Base-by-base conservation (phyloP, 2,888 invertebrate genomes). In the Epistrophella euchroma region DNA sequence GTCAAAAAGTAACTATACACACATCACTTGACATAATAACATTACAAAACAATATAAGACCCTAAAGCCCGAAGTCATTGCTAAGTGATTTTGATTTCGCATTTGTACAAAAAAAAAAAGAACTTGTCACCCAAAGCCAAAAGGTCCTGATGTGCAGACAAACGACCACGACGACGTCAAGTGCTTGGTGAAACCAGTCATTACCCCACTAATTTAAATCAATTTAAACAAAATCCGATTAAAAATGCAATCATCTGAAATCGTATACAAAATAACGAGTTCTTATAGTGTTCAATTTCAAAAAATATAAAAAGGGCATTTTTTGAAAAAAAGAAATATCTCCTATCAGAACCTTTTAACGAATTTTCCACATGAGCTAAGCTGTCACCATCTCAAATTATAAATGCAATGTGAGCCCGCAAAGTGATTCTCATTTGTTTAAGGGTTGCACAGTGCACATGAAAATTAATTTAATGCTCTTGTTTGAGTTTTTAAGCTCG, bases 161-260 rank as follows among this genome's bases (percentile, higher is more conserved):
- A 64, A 52, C 43, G 47, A 43, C 13, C 66, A 76, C 80, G 58
- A 52, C 43, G 47, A 43, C 13, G 71, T 72, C 80, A 71, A 78
- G 72, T 78, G 70, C 70, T 74, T 9, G 4, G 22, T 50, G 37
- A 68, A 62, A 40, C 74, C 55, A 64, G 37, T 74, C 82, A 86
- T 82, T 86, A 86, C 77, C 66, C 25, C 77, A 86, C 86, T 77
- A 86, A 86, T 86, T 77, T 77, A 66, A 86, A 86, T 82, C 86
- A 86, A 82, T 86, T 86, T 86, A 86, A 82, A 77, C 60, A 43
- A 73, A 86, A 86, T 86, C 86, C 86, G 86, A 86, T 86, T 86
- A 86, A 86, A 86, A 86, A 78, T 55, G 81, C 86, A 86, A 86
- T 86, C 86, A 86, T 82, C 86, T 78, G 82, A 86, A 81, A 77